Conservation (phyloP, 2,113 vertebrate genomes). For the Gorsachius goisagi region DNA sequence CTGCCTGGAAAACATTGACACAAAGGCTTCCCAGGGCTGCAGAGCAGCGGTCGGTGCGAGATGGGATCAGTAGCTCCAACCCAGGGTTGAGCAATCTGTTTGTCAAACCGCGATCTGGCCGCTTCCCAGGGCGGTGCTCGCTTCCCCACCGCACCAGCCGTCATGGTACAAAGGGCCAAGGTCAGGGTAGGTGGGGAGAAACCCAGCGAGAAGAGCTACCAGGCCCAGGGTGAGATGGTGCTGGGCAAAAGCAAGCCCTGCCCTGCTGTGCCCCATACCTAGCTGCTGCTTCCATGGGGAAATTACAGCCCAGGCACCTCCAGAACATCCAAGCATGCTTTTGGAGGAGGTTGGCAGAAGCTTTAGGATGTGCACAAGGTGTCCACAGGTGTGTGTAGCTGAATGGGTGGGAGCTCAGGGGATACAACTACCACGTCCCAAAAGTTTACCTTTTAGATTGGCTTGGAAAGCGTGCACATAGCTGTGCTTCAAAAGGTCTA, state of each 20-base stretch:
- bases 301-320: not conserved
- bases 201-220: not conserved
- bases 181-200: not conserved
- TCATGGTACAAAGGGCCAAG: not conserved
- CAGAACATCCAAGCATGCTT: not conserved
- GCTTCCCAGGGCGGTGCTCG: not conserved
- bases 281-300: not conserved
- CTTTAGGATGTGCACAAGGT: not conserved
- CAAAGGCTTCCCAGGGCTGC: not conserved
- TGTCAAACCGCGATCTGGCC: not conserved
- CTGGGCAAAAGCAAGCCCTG: not conserved
- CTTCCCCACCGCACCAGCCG: not conserved
- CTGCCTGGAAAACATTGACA: rapidly evolving
- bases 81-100: constrained; percentile 27
- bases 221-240: not conserved
- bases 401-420: not conserved
- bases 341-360: not conserved
- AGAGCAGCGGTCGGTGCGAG: rapidly evolving
- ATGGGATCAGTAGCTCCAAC: not conserved
- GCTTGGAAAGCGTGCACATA: not conserved
- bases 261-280: not conserved
- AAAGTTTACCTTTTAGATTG: not conserved
- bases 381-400: not conserved
- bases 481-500: not conserved
- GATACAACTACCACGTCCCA: not conserved